phyloP scores from a whole-genome alignment of 2,113 vertebrate genomes.

The Cariama cristata region DNA sequence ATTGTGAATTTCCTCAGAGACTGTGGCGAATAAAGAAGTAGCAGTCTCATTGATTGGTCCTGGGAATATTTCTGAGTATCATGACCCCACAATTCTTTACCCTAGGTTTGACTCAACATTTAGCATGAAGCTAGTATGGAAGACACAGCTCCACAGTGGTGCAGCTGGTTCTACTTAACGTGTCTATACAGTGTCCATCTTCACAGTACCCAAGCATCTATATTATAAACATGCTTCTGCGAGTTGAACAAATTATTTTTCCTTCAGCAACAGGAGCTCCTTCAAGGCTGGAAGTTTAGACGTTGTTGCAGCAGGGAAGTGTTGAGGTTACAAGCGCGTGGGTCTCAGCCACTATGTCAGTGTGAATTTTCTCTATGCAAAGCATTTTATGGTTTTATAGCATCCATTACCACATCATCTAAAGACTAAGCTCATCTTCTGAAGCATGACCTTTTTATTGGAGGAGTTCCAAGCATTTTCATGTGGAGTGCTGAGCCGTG shows the following conservation, averaged over 20 bases:
- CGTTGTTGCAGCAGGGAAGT: background rate
- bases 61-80: background rate
- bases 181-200: background rate
- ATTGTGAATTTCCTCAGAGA: background rate
- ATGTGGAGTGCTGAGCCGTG: background rate
- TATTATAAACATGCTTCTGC: background rate
- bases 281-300: background rate
- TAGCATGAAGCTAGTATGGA: background rate
- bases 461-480: conserved; percentile 40
- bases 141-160: background rate
- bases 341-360: background rate
- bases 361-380: background rate
- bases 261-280: background rate
- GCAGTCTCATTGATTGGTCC: background rate
- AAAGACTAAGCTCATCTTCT: background rate
- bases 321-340: background rate
- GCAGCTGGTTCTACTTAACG: background rate
- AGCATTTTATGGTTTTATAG: background rate
- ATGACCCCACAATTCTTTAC: background rate
- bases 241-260: background rate
- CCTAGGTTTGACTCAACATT: background rate
- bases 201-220: background rate
- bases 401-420: background rate
- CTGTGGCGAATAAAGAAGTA: background rate
- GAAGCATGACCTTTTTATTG: conserved; percentile 51